phyloP scores from a whole-genome alignment of 1,140 invertebrate genomes.

The Zaprionus gabonicus region DNA sequence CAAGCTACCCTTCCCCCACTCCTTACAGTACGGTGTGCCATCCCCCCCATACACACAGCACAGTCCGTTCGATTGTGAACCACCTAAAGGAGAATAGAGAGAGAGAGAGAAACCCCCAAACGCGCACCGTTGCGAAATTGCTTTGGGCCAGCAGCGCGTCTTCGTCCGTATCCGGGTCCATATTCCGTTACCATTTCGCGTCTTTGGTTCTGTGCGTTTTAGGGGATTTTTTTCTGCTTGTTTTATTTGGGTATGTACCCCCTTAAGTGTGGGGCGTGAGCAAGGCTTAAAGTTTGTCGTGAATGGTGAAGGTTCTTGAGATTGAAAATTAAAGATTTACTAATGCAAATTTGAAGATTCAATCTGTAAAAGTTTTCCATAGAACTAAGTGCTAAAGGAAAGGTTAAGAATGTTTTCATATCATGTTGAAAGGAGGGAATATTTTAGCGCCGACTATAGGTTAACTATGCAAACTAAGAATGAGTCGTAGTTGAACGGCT shows the following conservation, averaged over 20 bases:
- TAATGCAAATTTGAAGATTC: conserved; percentile 4
- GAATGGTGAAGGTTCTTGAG: not conserved
- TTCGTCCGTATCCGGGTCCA: conserved; percentile 1
- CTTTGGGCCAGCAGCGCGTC: conserved; percentile 41
- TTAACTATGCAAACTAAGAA: no score
- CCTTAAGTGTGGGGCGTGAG: not conserved
- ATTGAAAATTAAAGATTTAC: conserved; percentile 11
- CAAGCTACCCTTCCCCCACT: not conserved
- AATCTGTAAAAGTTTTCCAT: not conserved
- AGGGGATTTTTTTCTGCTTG: not conserved
- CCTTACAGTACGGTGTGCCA: not conserved
- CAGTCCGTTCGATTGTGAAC: conserved; percentile 6
- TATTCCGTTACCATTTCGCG: not conserved
- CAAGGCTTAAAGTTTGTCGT: not conserved
- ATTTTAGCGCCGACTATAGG: no score
- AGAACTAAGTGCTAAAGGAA: not conserved
- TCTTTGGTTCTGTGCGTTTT: conserved; percentile 13
- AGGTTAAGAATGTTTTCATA: no score
- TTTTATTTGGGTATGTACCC: not conserved
- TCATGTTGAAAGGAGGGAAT: not conserved
- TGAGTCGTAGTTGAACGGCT: no score
- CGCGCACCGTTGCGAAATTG: conserved; percentile 58
- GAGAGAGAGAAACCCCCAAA: conserved; percentile 20
- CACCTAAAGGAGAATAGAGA: conserved; percentile 2
- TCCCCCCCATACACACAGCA: not conserved